Evolutionary conservation across 2,888 invertebrate species (phyloP), one percentile per base, ranked within the genome.

Genomic region (Autographa gamma): DNA sequence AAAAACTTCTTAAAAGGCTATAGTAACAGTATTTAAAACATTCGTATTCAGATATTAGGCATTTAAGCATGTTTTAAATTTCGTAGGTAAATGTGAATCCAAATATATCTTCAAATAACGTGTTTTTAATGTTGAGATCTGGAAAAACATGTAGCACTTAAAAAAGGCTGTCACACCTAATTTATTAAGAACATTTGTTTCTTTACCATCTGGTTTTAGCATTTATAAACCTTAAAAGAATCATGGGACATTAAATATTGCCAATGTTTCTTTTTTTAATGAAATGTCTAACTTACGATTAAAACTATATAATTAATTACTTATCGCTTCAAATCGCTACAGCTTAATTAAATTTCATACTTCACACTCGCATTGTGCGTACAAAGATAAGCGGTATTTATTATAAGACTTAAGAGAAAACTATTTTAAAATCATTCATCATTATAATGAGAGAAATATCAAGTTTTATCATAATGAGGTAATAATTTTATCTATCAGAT

Each of bases 301-400:
- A 69, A 77, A 69, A 63, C 14, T 62, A 63, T 64, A 59, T 60
- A 77, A 64, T 73, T 73, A 25, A 18, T 18, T 13, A 62, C 74
- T 43, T 76, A 78, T 54, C 78, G 62, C 19, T 69, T 73, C 52
- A 19, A 74, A 76, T 74, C 41, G 31, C 59, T 67, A 38, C 63
- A 65, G 63, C 75, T 63, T 71, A 77, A 79, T 75, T 59, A 65
- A 79, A 77, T 79, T 79, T 71, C 76, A 77, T 71, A 79, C 71
- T 75, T 71, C 67, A 65, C 64, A 65, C 56, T 25, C 48, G 9
- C 31, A 43, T 52, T 54, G 61, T 31, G 48, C 59, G 52, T 11
- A 25, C 18, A 9, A 56, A 25, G 54, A 56, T 56, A 56, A 56
- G 54, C 19, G 13, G 19, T 48, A n/a, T 48, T 48, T 48, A n/a